A percentile compares a stretch with the other conserved stretches of the same genome.
Conservation (phyloP, 64 coral and sea anemone genomes). For the Platygyra sinensis region DNA sequence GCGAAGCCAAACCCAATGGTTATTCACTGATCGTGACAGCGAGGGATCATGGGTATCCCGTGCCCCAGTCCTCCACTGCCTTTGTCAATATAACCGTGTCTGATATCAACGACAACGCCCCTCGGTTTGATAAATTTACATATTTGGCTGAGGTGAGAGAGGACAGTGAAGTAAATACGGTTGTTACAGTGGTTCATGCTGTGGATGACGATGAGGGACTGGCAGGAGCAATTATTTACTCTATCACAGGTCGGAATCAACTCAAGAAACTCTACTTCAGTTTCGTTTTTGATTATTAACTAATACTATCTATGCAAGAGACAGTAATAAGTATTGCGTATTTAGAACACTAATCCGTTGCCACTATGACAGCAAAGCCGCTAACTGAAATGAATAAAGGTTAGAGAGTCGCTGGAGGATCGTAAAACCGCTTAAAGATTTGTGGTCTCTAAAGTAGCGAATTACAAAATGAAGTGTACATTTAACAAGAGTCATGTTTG, state of each 20-base stretch:
- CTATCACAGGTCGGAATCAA: slow-evolving; percentile 65
- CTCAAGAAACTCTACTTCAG: neutral
- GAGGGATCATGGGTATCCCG: slow-evolving; percentile 85
- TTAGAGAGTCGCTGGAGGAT: too few relatives aligned
- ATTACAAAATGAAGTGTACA: too few relatives aligned
- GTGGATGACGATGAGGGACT: slow-evolving; percentile 76
- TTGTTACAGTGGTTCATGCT: slow-evolving; percentile 61
- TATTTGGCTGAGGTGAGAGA: slow-evolving; percentile 79
- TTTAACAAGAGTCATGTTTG: too few relatives aligned
- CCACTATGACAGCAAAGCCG: too few relatives aligned
- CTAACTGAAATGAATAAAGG: too few relatives aligned
- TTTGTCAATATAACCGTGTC: slow-evolving; percentile 81
- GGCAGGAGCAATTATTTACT: slow-evolving; percentile 68
- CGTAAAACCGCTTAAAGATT: too few relatives aligned
- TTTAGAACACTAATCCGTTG: too few relatives aligned
- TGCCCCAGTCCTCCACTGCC: slow-evolving; percentile 47
- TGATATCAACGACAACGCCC: slow-evolving; percentile 88
- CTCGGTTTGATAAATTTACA: slow-evolving; percentile 84
- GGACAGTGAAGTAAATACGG: slow-evolving; percentile 49
- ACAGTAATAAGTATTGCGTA: too few relatives aligned
- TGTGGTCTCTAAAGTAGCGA: too few relatives aligned
- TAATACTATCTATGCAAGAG: too few relatives aligned
- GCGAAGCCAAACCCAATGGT: slow-evolving; percentile 78
- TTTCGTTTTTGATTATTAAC: neutral
- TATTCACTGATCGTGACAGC: slow-evolving; percentile 68